phyloP scores from a whole-genome alignment of 64 coral and sea anemone genomes.

The Hydrozoanthus tunicans region DNA sequence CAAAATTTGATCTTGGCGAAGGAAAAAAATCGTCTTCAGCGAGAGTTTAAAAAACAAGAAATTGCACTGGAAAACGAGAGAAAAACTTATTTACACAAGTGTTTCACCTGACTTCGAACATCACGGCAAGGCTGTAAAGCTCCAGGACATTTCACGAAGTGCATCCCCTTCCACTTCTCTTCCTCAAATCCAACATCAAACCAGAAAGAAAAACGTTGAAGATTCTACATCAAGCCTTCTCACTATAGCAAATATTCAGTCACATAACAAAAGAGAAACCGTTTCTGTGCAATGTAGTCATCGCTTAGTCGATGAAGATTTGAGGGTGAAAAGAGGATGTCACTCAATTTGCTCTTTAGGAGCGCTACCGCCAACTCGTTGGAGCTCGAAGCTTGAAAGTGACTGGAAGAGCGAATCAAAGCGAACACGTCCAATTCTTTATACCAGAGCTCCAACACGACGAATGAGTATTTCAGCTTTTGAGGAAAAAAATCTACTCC shows the following conservation, averaged over 20 bases:
- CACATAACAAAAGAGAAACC: not conserved
- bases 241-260: not conserved
- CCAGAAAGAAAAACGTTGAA: not conserved
- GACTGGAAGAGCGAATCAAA: not conserved
- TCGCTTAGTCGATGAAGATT: not conserved
- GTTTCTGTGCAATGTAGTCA: not conserved
- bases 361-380: too few species aligned
- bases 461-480: not conserved
- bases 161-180: not conserved
- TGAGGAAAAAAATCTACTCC: not conserved
- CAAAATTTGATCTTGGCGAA: not conserved
- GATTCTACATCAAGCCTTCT: not conserved
- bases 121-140: not conserved
- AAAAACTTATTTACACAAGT: not conserved
- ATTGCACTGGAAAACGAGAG: not conserved
- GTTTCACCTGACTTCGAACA: not conserved
- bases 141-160: not conserved
- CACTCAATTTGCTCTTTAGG: too few species aligned
- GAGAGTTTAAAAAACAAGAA: not conserved
- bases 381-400: not conserved
- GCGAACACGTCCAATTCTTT: not conserved
- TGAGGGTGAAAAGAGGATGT: too few species aligned
- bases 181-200: not conserved
- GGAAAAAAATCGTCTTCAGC: not conserved
- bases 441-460: not conserved